phyloP scores from a whole-genome alignment of 2,113 vertebrate genomes.

The Nanorana parkeri region DNA sequence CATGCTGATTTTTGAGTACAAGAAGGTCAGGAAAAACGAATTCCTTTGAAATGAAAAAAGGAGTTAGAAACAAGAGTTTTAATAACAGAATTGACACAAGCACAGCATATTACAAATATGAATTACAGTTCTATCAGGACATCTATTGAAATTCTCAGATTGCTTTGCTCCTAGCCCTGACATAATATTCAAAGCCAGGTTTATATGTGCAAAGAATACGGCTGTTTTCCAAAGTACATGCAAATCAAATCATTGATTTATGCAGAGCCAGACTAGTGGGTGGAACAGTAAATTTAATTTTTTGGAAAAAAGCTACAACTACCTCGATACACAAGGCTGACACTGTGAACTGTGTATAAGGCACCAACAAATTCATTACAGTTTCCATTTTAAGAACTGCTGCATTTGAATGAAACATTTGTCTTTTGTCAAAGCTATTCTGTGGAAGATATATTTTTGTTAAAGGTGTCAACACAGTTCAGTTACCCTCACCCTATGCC shows the following conservation, averaged over 20 bases:
- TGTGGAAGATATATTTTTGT: slow-evolving; percentile 70
- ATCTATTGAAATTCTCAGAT: slow-evolving; percentile 89
- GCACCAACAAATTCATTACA: slow-evolving; percentile 92
- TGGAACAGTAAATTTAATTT: slow-evolving; percentile 99
- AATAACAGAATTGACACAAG: slow-evolving; percentile 88
- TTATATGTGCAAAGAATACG: slow-evolving; percentile 86
- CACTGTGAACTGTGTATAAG: slow-evolving; percentile 86
- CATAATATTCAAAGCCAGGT: slow-evolving; percentile 87
- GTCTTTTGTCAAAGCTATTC: slow-evolving; percentile 92
- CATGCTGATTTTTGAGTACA: slow-evolving; percentile 69
- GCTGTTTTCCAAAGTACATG: slow-evolving; percentile 86
- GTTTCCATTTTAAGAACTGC: slow-evolving; percentile 94
- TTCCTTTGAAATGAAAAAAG: slow-evolving; percentile 83
- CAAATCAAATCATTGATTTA: slow-evolving; percentile 98
- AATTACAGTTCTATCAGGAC: slow-evolving; percentile 79
- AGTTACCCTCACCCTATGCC: slow-evolving; percentile 59
- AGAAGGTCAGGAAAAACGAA: slow-evolving; percentile 79
- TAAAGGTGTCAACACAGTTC: slow-evolving; percentile 66
- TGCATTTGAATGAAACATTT: slow-evolving; percentile 99
- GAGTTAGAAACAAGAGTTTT: slow-evolving; percentile 82
- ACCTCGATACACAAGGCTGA: slow-evolving; percentile 77
- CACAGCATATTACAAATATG: slow-evolving; percentile 80
- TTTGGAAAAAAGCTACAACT: slow-evolving; percentile 80
- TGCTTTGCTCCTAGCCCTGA: slow-evolving; percentile 88
- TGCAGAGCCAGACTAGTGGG: slow-evolving; percentile 85